Base-by-base conservation (phyloP, 2,113 vertebrate species). In the Phaethornis superciliosus region DNA sequence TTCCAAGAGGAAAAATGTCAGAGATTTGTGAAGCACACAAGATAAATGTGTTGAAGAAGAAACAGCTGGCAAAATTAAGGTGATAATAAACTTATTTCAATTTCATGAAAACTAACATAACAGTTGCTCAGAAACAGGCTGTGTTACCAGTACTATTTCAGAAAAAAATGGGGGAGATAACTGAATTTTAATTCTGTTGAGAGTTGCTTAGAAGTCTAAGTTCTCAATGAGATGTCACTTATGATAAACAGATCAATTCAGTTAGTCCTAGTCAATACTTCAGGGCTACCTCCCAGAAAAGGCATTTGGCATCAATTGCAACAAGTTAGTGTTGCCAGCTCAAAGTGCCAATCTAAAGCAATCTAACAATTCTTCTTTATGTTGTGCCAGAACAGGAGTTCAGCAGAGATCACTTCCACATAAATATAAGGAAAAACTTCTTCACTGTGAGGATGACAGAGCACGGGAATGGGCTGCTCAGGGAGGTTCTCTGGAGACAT, bases 11-110 rank as follows among this genome's bases (percentile, higher is more conserved):
- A 58, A 85, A 89, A 77, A 62, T 7, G 22, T 56, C 28, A 77
- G 67, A 85, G 59, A 85, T 56, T 5, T 40, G 12, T 59, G 56
- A 85, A 26, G 23, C 33, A 83, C 10, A 47, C 19, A 71, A 22
- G 28, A 74, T 40, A 78, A 60, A 74, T n/a, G 22, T 32, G 24
- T n/a, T 71, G 24, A 80, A 12, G 30, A 93, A 85, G 19, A 68
- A 91, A 72, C 5, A 60, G 37, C 2, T 72, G 22, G 35, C 59
- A 88, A 87, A 80, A 90, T 32, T 51, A 80, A 93, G 68, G n/a
- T 64, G 35, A 80, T 49, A 62, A 85, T 47, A 80, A 94, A 78
- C 37, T 71, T 33, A 44, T 30, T 79, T 93, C 88, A 26, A 47
- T 49, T 51, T 71, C 2, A 35, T 37, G 15, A 70, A 6, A 56